Base-by-base conservation (phyloP, 2,797 vertebrate species). In the Chelonia mydas region DNA sequence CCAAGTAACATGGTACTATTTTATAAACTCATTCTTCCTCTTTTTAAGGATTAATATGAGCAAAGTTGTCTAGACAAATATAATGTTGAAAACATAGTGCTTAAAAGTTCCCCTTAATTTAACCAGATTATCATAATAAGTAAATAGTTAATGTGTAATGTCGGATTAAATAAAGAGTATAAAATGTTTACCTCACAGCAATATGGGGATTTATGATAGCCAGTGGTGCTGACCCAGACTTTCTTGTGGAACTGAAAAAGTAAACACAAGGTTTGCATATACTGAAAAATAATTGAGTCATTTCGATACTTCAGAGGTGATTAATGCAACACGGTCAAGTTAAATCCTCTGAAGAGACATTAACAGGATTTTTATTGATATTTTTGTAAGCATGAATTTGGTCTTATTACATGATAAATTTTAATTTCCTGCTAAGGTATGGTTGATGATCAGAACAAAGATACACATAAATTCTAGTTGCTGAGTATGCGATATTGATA, bases 391-490 rank as follows among this genome's bases (percentile, higher is more conserved):
- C 86, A 79, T 82, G 65, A 68, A 74, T 96, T 97, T 97, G 91
- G 96, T 94, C 92, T 83, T 93, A 87, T 94, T 97, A 92, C 91
- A 93, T 79, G 90, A 83, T 86, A 95, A 90, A 95, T 93, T 97
- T 97, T 97, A 96, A 98, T 98, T 98, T 98, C 96, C 97, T 97
- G 68, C 91, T 95, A 84, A 95, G 89, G 84, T 92, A 88, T 8
- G 33, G 55, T 83, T 97, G 83, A 78, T 95, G 90, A 96, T 96
- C 94, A 94, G 97, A 98, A 86, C 50, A 5, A 27, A 96, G 65
- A 94, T 89, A 83, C 1, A 83, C 33, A 49, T 80, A 94, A 92
- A 80, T 85, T 50, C 47, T 88, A 83, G 82, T 61, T 93, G 89
- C 85, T 90, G 89, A 96, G 53, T 80, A 76, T 92, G 55, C 90